Evolutionary conservation across 2,888 invertebrate genomes (phyloP).

Genomic region (Leptogaster cylindrica): DNA sequence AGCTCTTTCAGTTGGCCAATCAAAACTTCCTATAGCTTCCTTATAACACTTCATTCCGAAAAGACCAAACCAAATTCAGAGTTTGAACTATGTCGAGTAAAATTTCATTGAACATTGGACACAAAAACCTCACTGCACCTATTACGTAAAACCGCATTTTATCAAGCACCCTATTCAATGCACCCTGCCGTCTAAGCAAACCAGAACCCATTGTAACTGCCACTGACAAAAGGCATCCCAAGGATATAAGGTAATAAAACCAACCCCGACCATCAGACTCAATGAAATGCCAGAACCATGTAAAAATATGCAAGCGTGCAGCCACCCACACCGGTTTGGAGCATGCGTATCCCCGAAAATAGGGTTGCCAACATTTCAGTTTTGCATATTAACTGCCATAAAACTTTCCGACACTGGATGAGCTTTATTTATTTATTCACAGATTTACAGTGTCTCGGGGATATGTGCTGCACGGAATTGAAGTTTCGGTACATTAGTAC

Average conservation of each 20-base stretch:
- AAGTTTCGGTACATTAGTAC: not conserved
- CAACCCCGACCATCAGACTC: conserved; percentile 3
- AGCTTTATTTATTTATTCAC: conserved; percentile 33
- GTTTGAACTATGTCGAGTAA: no score
- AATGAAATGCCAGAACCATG: not conserved
- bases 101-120: no score
- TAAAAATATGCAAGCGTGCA: conserved; percentile 23
- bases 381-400: conserved; percentile 7
- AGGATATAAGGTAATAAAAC: not conserved
- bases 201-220: not conserved
- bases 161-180: no score
- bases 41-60: no score
- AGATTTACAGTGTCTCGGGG: conserved; percentile 20
- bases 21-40: no score
- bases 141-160: no score
- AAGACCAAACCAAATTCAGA: no score
- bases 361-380: conserved; percentile 8
- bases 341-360: conserved; percentile 18
- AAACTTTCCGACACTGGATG: conserved; percentile 8
- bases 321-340: not conserved
- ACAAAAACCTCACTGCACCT: no score
- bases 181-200: no score
- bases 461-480: conserved; percentile 7
- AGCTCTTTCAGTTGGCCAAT: no score
- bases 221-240: not conserved